phyloP scores from a whole-genome alignment of 1,140 invertebrate species.

The Tenebrio molitor region DNA sequence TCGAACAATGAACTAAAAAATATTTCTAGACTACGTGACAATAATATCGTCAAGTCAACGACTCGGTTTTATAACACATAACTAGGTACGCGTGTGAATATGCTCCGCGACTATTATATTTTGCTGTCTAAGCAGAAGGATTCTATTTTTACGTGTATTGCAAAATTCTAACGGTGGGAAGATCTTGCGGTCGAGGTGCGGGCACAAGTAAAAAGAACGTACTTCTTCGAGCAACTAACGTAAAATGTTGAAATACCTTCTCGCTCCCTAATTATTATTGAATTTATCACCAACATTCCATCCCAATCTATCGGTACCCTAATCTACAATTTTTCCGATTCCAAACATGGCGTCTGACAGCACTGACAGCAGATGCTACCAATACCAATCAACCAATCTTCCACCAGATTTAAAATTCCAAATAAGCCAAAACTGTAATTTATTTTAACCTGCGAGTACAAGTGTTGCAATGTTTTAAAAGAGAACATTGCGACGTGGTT shows the following conservation, averaged over 20 bases:
- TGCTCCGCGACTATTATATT: constrained; percentile 23
- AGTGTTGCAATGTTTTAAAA: too few relatives aligned
- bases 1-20: not conserved
- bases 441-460: too few relatives aligned
- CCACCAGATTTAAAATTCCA: not conserved
- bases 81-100: not conserved
- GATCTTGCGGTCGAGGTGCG: not conserved
- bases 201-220: not conserved
- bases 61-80: not conserved
- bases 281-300: constrained; percentile 37
- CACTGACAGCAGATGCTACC: constrained; percentile 1
- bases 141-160: constrained; percentile 20
- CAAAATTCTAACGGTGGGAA: not conserved
- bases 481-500: too few relatives aligned
- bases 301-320: constrained; percentile 8
- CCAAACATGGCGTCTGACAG: constrained; percentile 25
- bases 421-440: too few relatives aligned
- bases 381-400: not conserved
- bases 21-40: not conserved
- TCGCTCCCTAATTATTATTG: not conserved
- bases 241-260: constrained; percentile 22
- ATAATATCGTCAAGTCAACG: not conserved
- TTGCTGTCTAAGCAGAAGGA: constrained; percentile 11
- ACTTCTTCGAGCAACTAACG: not conserved
- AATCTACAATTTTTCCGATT: not conserved